Conservation (phyloP, 64 coral and sea anemone species). For the Stichodactyla helianthus region DNA sequence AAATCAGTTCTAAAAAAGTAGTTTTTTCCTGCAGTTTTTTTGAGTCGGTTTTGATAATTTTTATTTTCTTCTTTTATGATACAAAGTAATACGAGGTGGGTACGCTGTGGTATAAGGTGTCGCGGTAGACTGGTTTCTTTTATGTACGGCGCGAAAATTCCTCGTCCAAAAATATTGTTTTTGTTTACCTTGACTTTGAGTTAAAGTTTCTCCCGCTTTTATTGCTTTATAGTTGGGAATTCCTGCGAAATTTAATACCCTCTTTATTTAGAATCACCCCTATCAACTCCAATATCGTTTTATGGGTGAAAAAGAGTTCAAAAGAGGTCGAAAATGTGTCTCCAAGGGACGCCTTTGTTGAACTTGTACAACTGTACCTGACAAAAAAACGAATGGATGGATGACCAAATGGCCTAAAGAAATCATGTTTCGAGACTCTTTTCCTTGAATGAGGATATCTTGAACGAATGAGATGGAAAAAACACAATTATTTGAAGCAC, state of each 20-base stretch:
- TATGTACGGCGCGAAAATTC: conserved; percentile 7
- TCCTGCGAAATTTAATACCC: not conserved
- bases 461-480: not conserved
- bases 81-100: not conserved
- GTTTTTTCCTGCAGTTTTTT: not conserved
- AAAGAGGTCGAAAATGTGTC: not conserved
- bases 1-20: not conserved
- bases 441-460: not conserved
- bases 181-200: not conserved
- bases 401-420: not conserved
- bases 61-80: not conserved
- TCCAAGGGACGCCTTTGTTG: not conserved
- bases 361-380: not conserved
- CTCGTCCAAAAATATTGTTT: not conserved
- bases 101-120: not conserved
- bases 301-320: not conserved
- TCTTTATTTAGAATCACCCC: not conserved
- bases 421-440: not conserved
- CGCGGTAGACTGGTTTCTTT: not conserved
- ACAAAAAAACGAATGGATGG: not conserved
- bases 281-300: not conserved
- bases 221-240: not conserved
- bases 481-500: not conserved
- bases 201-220: not conserved
- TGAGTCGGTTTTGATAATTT: not conserved